Evolutionary conservation across 2,888 invertebrate species (phyloP), one percentile per base, ranked within the genome.

Genomic region (Habroteleia sp.): DNA sequence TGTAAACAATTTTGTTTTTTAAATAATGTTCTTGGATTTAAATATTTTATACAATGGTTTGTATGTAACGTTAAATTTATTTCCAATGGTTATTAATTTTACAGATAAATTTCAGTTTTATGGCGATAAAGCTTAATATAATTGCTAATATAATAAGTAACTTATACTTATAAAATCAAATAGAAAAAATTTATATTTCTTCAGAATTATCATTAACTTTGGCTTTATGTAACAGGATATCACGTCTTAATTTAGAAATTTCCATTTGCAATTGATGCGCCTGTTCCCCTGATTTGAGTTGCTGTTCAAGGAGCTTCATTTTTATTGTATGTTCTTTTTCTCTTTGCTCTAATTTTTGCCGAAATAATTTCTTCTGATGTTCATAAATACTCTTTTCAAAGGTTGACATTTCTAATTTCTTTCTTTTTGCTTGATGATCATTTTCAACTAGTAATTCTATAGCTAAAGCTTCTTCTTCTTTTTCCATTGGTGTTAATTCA

Each of bases 291-390:
- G 46, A 37, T 25, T 71, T 52, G 2, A 71, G n/a, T 10, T 56
- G 56, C 1, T 37, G 10, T 7, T 72, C 48, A 1, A 63, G 33
- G 4, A 72, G 25, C n/a, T 58, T 56, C 63, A 72, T 72, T 13
- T 65, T 63, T 37, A 58, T 17, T 5, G 25, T 42, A 5, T 63
- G 63, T 35, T 72, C 52, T 11, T 65, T 42, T 11, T 39, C 44
- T 13, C 50, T 44, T 23, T 54, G 71, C 8, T 44, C 39, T 31
- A 73, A 10, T 46, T 66, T 58, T 16, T 66, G 73, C n/a, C 7
- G 11, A 13, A 14, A 52, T 0, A 65, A 13, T 20, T 65, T 35
- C 10, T 33, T 65, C 8, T 72, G 72, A 6, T 63, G 63, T 8
- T 58, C 58, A n/a, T 23, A 65, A 7, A 73, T 6, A 0, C 7